Evolutionary conservation across 2,888 invertebrate species (phyloP), one percentile per base, ranked within the genome.

Genomic region (Lucinisca nassula): DNA sequence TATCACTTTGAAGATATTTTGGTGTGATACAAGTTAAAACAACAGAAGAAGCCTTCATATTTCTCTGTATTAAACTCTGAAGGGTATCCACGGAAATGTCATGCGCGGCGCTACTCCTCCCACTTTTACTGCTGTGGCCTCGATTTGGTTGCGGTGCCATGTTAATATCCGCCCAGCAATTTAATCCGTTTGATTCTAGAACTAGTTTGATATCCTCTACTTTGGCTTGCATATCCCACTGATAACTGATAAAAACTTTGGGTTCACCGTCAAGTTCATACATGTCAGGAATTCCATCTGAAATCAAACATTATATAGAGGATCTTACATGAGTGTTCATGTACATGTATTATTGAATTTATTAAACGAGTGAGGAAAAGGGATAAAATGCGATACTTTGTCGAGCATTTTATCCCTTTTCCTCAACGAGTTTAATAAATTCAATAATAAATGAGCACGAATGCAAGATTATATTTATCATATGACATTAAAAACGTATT

Each of bases 1-100:
- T 95, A 88, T 96, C 95, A 90, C 95, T 95, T 81, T 95, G 95
- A 76, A 96, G 90, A 90, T 96, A 96, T 87, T 96, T 96, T 12
- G 95, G 95, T 6, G 95, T 96, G 77, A 95, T 93, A 88, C 95
- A 95, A 80, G 95, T 92, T 35, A 96, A 79, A 14, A 96, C 95
- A 1, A 95, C 94, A 0, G 91, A 87, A 0, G 95, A 93, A 0
- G 93, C 93, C 76, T 93, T 94, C 95, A 96, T 95, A 84, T 93
- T 94, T 8, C 95, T 91, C 82, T 95, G 95, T 37, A 95, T 95
- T 80, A 94, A 93, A 14, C 93, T 92, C 87, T 94, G 95, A 21
- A 95, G 88, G 0, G 93, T 94, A 49, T 95, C 94, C 4, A 82
- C 75, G 21, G 87, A 88, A 0, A 91, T 85, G 78, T 94, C 94